Evolutionary conservation across 1,140 invertebrate genomes (phyloP), one percentile per base, ranked within the genome.

Genomic region (Listronotus bonariensis): DNA sequence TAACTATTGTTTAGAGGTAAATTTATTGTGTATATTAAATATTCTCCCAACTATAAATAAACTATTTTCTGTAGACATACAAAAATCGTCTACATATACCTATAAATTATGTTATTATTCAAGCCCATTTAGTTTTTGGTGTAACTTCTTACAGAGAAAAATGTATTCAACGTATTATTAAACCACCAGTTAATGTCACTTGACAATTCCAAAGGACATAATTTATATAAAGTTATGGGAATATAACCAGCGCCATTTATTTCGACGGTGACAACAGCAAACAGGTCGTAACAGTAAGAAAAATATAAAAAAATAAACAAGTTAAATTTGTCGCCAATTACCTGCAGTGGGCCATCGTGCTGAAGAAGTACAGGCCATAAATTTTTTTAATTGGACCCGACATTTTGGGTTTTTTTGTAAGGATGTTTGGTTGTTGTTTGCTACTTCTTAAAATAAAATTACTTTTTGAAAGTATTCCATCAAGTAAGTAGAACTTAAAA

Each of bases 241-340:
- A 56, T 41, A 55, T 55, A 57, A 65, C 15, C 62, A 40, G 53
- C 53, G 46, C 34, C 62, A 57, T 65, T 65, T 65, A 65, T 65
- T 52, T 43, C 48, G 40, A 10, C 20, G 46, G 5, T 48, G 53
- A 46, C 60, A 55, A 45, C 62, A 57, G 49, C 12, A 48, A 18
- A 15, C n/a, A 18, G 18, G 9, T 17, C 14, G 18, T 6, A n/a
- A 15, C 43, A 45, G 41, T 15, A 36, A 38, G 26, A 65, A 62
- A 61, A 54, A 46, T 31, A 54, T 40, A 18, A 5, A 17, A 15
- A 40, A 68, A 60, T 41, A 38, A 53, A 48, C 38, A 34, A 46
- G 14, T 59, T 43, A 56, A 69, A 68, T 69, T 65, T 69, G 63
- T 69, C 67, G 17, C 57, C 63, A 69, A 65, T 69, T 69, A 69